Base-by-base conservation (phyloP, 2,797 vertebrate genomes). In the Trichosurus vulpecula region DNA sequence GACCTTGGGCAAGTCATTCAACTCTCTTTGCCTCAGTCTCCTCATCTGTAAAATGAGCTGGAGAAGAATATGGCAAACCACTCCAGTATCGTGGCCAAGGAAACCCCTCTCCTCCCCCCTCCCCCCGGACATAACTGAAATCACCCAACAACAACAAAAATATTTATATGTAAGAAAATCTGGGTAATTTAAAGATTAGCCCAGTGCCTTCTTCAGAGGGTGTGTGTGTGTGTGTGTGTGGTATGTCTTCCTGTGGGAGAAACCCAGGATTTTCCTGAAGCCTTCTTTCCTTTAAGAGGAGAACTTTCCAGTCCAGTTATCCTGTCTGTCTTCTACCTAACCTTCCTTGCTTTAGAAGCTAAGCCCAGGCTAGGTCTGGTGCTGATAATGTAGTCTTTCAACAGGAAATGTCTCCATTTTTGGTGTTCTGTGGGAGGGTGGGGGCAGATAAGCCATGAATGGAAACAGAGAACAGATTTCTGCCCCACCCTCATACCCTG, bases 331-430 rank as follows among this genome's bases (percentile, higher is more conserved):
- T 97, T 98, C 98, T 96, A 95, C 97, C 98, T 0, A 29, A 52
- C 57, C 95, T 51, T 90, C 96, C 96, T 97, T 56, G 93, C 22
- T 52, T 89, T 95, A 93, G 93, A 93, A 96, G 96, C 95, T 96
- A 91, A 97, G 94, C 98, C 95, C 0, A 0, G 96, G 93, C 97
- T 92, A 93, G 95, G 94, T 92, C 35, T 41, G 97, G 93, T 74
- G 96, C 98, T 98, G 98, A 98, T 97, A 97, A 97, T 97, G 97
- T 96, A 92, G 96, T 94, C 98, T 97, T 98, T 97, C 98, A 98
- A 98, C 98, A 98, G 98, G 98, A 98, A 97, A 0, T 97, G 96
- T 97, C 97, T 98, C 96, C 6, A 56, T 98, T 98, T 98, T 98
- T 98, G 96, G 97, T 95, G 97, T 97, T 96, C 97, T 0, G 0